A percentile compares a stretch with the other conserved stretches of the same genome.
Conservation (phyloP, 2,113 vertebrate genomes). For the Lophochroa leadbeateri region DNA sequence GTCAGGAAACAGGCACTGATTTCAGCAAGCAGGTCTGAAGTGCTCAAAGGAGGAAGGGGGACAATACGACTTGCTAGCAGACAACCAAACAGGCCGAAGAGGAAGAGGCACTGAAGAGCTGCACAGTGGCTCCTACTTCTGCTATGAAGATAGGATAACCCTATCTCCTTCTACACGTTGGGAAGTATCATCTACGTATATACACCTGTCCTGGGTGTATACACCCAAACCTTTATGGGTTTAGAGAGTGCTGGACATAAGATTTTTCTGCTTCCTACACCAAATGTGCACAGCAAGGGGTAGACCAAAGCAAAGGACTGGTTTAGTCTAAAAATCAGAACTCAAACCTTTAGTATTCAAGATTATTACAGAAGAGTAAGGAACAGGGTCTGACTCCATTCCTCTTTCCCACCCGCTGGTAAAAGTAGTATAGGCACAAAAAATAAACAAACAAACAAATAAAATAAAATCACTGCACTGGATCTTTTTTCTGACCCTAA, state of each 20-base stretch:
- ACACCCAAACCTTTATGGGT: not conserved
- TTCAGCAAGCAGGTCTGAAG: not conserved
- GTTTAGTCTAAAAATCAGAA: not conserved
- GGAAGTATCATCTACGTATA: not conserved
- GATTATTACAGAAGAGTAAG: not conserved
- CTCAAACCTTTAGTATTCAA: not conserved
- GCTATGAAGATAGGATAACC: not conserved
- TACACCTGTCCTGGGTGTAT: not conserved
- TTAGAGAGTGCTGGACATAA: not conserved
- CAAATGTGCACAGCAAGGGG: not conserved
- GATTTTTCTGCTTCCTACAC: not conserved
- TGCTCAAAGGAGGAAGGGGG: accelerated
- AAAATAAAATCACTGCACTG: not conserved
- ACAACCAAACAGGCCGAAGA: not conserved
- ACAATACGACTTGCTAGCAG: not conserved
- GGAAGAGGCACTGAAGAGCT: not conserved
- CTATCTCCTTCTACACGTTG: not conserved
- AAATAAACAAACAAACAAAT: not conserved
- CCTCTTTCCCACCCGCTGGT: not conserved
- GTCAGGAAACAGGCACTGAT: not conserved
- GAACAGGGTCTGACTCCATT: not conserved
- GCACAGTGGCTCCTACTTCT: not conserved
- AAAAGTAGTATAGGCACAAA: not conserved
- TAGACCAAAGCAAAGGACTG: not conserved
- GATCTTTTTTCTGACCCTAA: not conserved